Percentiles rank a stretch among this genome's conserved stretches.
These are phyloP conservation scores for Agrypnia vestita DNA, from an alignment of 1,140 invertebrate species.

Conservation along the genomic window DNA sequence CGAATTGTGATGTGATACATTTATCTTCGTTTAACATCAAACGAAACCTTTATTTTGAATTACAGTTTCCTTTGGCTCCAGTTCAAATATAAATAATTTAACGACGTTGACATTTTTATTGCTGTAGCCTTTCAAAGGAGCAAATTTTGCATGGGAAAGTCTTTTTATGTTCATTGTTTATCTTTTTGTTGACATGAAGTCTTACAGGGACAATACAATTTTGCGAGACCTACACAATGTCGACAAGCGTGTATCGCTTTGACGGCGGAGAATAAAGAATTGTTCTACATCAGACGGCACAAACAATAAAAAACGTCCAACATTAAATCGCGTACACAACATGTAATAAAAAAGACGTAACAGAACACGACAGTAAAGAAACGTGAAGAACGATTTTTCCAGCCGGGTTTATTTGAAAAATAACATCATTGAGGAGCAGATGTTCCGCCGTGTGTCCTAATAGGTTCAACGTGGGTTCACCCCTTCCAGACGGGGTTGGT, in stretches of 20 bases:
- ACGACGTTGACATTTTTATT: too few species aligned
- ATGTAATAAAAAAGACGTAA: not conserved
- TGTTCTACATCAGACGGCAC: not conserved
- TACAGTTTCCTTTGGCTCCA: too few species aligned
- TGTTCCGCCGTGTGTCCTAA: not conserved
- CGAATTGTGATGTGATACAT: too few species aligned
- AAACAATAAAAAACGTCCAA: not conserved
- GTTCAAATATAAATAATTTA: too few species aligned
- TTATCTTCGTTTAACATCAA: too few species aligned
- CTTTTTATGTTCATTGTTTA: not conserved
- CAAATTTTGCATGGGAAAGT: too few species aligned
- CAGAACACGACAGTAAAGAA: not conserved
- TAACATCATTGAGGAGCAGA: not conserved
- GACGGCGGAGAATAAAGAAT: not conserved
- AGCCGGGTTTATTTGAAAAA: constrained; percentile 2
- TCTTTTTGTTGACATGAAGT: not conserved
- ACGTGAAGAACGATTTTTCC: not conserved
- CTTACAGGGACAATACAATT: not conserved
- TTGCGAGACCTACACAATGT: not conserved
- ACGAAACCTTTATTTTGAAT: too few species aligned
- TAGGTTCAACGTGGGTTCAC: not conserved
- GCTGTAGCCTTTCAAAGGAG: too few species aligned
- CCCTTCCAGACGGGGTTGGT: not conserved
- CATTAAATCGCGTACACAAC: not conserved
- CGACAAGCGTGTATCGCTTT: not conserved